These are phyloP conservation scores for Zingel zingel DNA, from an alignment of 2,113 vertebrate species.

Conservation along the genomic window DNA sequence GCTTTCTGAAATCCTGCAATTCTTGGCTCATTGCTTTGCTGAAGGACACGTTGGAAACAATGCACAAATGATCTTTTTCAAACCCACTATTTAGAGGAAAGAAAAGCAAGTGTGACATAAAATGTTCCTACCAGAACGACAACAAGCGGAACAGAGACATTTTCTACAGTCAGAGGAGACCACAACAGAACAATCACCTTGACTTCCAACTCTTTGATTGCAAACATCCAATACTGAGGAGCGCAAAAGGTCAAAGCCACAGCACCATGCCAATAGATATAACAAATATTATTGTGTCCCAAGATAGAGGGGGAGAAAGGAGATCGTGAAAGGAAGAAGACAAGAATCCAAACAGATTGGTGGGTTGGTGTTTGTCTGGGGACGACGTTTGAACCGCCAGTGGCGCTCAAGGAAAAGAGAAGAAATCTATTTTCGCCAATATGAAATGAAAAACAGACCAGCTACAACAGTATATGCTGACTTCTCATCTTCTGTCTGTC, in stretches of 20 bases:
- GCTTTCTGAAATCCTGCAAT: not conserved
- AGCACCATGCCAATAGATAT: slow-evolving; percentile 63
- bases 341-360: slow-evolving; percentile 68
- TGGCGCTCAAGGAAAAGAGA: slow-evolving; percentile 37
- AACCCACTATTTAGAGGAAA: slow-evolving; percentile 1
- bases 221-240: slow-evolving; percentile 35
- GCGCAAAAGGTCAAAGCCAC: slow-evolving; percentile 61
- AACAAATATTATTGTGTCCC: slow-evolving; percentile 66
- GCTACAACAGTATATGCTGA: slow-evolving; percentile 15
- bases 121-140: slow-evolving; percentile 1
- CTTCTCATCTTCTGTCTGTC: not conserved
- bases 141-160: slow-evolving; percentile 8
- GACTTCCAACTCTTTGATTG: slow-evolving; percentile 65
- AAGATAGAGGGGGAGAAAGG: slow-evolving; percentile 57
- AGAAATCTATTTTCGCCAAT: slow-evolving; percentile 58
- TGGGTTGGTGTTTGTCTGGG: slow-evolving; percentile 49
- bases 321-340: slow-evolving; percentile 61
- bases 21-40: slow-evolving; percentile 13
- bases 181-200: slow-evolving; percentile 39
- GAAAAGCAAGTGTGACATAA: slow-evolving; percentile 19
- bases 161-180: slow-evolving; percentile 57
- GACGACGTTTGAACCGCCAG: slow-evolving; percentile 38
- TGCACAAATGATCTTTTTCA: slow-evolving; percentile 21
- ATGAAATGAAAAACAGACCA: slow-evolving; percentile 47
- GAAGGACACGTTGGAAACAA: slow-evolving; percentile 38